These are phyloP conservation scores for Phymastichus coffea DNA, from an alignment of 1,140 invertebrate species.

Conservation along the genomic window DNA sequence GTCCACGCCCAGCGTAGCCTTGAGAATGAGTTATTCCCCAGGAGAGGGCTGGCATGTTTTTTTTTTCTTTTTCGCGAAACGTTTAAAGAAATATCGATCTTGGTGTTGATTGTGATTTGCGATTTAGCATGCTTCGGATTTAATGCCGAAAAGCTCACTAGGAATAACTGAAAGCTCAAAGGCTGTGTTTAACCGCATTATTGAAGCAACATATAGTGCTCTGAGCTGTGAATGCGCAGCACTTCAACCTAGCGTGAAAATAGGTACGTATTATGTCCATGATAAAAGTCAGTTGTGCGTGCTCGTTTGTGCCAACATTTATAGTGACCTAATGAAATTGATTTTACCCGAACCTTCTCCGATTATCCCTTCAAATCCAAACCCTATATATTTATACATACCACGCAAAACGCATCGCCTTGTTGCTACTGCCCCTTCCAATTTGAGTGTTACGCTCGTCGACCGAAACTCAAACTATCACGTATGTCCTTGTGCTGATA, in stretches of 20 bases:
- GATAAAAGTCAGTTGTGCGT: slow-evolving; percentile 33
- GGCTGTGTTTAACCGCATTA: no score
- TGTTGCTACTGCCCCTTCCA: slow-evolving; percentile 8
- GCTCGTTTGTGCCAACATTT: slow-evolving; percentile 28
- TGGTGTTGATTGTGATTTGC: no score
- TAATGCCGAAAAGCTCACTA: no score
- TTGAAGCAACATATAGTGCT: no score
- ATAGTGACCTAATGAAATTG: slow-evolving; percentile 12
- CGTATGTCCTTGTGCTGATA: not conserved
- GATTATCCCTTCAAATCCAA: not conserved
- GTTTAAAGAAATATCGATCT: not conserved
- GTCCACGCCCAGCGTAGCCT: slow-evolving; percentile 1
- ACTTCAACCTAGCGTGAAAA: slow-evolving; percentile 21
- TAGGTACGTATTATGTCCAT: slow-evolving; percentile 36
- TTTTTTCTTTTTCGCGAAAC: not conserved
- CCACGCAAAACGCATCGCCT: slow-evolving; percentile 10
- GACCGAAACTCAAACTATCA: not conserved
- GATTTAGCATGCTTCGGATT: no score
- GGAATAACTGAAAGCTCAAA: no score
- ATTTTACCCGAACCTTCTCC: not conserved
- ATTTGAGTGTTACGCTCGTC: not conserved
- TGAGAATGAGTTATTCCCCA: slow-evolving; percentile 20
- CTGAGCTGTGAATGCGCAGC: not conserved
- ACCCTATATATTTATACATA: not conserved
- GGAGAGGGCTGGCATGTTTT: not conserved